Evolutionary conservation across 1,140 invertebrate species (phyloP).

Genomic region (Dinoponera quadriceps): DNA sequence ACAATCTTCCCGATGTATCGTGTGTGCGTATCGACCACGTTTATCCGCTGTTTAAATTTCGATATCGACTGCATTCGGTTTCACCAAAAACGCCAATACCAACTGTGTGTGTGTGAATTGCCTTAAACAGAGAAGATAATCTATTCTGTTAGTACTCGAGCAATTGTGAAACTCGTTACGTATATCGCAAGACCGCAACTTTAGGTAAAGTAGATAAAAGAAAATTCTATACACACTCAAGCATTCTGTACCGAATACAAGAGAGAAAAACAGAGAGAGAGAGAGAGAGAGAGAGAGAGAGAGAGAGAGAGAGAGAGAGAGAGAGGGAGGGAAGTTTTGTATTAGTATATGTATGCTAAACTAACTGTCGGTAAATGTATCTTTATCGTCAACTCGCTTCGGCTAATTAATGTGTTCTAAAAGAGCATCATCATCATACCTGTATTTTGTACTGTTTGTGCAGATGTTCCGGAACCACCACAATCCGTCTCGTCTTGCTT

Average conservation of each 20-base stretch:
- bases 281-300: not conserved
- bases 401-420: conserved; percentile 33
- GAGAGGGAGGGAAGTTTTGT: conserved; percentile 12
- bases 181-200: conserved; percentile 43
- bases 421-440: conserved; percentile 76
- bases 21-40: not conserved
- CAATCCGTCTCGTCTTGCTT: conserved; percentile 84
- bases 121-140: conserved; percentile 52
- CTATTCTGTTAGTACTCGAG: conserved; percentile 63
- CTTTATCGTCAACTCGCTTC: conserved; percentile 75
- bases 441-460: conserved; percentile 82
- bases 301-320: too few relatives aligned
- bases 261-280: not conserved
- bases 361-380: conserved; percentile 63
- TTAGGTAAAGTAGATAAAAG: conserved; percentile 19
- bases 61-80: conserved; percentile 16
- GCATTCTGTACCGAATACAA: conserved; percentile 26
- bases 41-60: not conserved
- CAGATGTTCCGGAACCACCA: conserved; percentile 74
- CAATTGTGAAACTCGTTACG: conserved; percentile 40
- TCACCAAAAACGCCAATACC: conserved; percentile 48
- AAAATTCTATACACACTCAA: conserved; percentile 46
- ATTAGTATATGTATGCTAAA: conserved; percentile 48
- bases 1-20: not conserved
- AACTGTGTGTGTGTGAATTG: conserved; percentile 43